Evolutionary conservation across 2,113 vertebrate genomes (phyloP).

Genomic region (Narcine bancroftii): DNA sequence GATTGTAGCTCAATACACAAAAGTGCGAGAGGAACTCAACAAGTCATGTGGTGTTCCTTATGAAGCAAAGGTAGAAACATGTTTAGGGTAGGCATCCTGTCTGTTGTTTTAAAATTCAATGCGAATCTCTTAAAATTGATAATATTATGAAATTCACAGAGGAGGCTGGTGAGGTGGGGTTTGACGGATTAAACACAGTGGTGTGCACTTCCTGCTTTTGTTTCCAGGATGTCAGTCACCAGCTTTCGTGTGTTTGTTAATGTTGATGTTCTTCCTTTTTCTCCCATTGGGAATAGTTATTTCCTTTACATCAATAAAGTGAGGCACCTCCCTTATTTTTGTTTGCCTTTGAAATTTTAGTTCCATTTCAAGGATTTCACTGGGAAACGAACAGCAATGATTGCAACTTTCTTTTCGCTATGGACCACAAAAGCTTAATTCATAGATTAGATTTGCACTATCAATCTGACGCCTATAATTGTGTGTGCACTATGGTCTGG

Average conservation of each 20-base stretch:
- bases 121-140: not conserved
- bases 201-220: not conserved
- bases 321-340: not conserved
- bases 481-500: no score
- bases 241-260: not conserved
- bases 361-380: not conserved
- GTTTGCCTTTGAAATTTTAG: not conserved
- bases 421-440: not conserved
- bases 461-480: no score
- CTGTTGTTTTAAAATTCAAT: not conserved
- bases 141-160: not conserved
- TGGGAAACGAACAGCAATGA: not conserved
- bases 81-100: no score
- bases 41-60: no score
- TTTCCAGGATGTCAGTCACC: not conserved
- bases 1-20: no score
- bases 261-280: not conserved
- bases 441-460: not conserved
- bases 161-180: no score
- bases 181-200: not conserved
- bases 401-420: not conserved
- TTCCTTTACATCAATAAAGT: not conserved
- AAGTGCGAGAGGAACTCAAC: no score
- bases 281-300: not conserved
- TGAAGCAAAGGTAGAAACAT: no score